Percentiles rank a stretch among this genome's conserved stretches.
Conservation (phyloP, 37 sponge, comb jelly and placozoan genomes). For the Eunapius fragilis region DNA sequence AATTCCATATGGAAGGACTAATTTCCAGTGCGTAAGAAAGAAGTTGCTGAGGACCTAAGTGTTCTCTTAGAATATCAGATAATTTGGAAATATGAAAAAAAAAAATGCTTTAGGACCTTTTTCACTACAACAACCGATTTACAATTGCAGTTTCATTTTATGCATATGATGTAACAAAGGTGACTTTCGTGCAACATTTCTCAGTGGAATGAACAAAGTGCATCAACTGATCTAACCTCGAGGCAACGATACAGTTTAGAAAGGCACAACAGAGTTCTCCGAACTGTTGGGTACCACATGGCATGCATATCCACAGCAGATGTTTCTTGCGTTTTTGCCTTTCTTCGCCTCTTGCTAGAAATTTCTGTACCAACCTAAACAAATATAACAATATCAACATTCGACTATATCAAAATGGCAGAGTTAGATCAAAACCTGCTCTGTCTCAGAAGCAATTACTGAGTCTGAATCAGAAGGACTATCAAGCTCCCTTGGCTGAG, state of each 20-base stretch:
- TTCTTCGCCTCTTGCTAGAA: not conserved
- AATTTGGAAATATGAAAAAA: no score
- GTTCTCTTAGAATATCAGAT: no score
- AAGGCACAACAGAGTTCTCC: conserved; percentile 92
- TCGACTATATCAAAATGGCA: not conserved
- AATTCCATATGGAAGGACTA: no score
- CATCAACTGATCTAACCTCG: conserved; percentile 68
- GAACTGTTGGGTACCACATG: conserved; percentile 99
- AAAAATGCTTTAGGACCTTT: no score
- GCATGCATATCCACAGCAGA: conserved; percentile 92
- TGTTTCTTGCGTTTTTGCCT: not conserved
- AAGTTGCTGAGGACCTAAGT: no score
- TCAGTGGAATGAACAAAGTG: no score
- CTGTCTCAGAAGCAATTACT: conserved; percentile 65
- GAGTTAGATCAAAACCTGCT: not conserved
- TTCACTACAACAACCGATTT: no score
- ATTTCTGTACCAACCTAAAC: conserved; percentile 2
- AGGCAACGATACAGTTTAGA: conserved; percentile 96
- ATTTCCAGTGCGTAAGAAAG: no score
- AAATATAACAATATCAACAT: not conserved
- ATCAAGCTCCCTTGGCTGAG: conserved; percentile 7
- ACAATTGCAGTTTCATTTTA: no score
- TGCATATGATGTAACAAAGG: no score
- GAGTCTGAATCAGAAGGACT: conserved; percentile 63
- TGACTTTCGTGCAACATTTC: no score